Evolutionary conservation across 2,797 vertebrate species (phyloP), one percentile per base, ranked within the genome.

Genomic region (Anabas testudineus): DNA sequence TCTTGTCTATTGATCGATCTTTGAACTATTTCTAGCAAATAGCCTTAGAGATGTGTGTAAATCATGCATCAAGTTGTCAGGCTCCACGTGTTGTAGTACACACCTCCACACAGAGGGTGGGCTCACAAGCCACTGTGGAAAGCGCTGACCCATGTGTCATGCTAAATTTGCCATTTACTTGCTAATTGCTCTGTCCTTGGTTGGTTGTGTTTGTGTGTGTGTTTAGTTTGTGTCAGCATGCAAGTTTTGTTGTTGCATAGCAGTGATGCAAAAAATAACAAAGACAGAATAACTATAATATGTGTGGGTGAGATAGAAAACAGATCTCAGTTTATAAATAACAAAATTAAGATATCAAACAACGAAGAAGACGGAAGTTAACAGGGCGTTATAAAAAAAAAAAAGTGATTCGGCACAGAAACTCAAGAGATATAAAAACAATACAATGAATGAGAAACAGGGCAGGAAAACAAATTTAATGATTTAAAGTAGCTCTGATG

Each of bases 161-260:
- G 70, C 52, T 69, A 67, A 63, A 79, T 74, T 63, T 82, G 58
- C 67, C 55, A 48, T 49, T 70, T 41, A 63, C 51, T 52, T 22
- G 36, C 47, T 75, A 66, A 78, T 69, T 69, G 52, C 34, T 36
- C 42, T 55, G 60, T 51, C 39, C 16, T 71, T 28, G 43, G 56
- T 36, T 56, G 49, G 16, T 39, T 53, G 10, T 51, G 34, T 63
- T 22, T 30, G 22, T 32, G 37, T 32, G 16, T 36, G 21, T 39
- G 48, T 70, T 55, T 16, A 14, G 19, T 61, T 32, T 62, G 39
- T 6, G 4, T 24, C 42, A 26, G 36, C 36, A 22, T n/a, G n/a
- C n/a, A n/a, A n/a, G n/a, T n/a, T 43, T 32, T 61, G 22, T 45
- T 28, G 53, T 65, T 8, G 41, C 24, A 34, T 53, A 9, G 24